phyloP scores from a whole-genome alignment of 2,797 vertebrate species.

The Alosa sapidissima region DNA sequence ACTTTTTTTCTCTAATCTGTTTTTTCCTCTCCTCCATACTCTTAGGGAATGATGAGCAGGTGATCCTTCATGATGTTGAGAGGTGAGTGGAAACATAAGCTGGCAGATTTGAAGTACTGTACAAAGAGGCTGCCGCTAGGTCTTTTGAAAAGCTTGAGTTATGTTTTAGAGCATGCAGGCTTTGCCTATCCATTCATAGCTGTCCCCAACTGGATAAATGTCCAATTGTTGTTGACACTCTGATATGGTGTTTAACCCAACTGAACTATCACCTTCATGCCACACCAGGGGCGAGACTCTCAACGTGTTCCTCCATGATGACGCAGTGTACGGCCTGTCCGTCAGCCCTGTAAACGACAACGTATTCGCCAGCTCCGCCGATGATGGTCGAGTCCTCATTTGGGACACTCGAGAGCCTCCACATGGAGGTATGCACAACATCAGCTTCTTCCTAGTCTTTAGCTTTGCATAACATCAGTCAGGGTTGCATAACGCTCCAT shows the following conservation, averaged over 20 bases:
- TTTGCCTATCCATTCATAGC: too few species aligned
- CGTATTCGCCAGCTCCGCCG: conserved; percentile 97
- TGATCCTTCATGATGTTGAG: conserved; percentile 98
- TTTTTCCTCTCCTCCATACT: conserved; percentile 60
- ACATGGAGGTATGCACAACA: conserved; percentile 81
- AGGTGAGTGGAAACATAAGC: conserved; percentile 70
- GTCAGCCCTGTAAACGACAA: conserved; percentile 98
- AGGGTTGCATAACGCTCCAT: not conserved
- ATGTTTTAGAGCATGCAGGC: not conserved
- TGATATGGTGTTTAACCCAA: not conserved
- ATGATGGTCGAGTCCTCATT: conserved; percentile 95
- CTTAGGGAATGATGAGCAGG: conserved; percentile 96
- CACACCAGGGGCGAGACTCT: conserved; percentile 85
- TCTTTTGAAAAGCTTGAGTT: not conserved
- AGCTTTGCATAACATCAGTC: not conserved
- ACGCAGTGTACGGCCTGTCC: conserved; percentile 94
- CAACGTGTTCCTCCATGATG: conserved; percentile 96
- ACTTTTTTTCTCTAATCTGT: conserved; percentile 26
- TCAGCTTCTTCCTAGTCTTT: not conserved
- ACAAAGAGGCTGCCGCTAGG: not conserved
- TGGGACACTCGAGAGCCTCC: conserved; percentile 97
- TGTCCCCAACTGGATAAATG: too few species aligned
- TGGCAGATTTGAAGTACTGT: not conserved
- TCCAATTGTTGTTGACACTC: too few species aligned
- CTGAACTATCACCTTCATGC: not conserved